phyloP scores from a whole-genome alignment of 2,888 invertebrate species.

The Ryuthela nishihirai region DNA sequence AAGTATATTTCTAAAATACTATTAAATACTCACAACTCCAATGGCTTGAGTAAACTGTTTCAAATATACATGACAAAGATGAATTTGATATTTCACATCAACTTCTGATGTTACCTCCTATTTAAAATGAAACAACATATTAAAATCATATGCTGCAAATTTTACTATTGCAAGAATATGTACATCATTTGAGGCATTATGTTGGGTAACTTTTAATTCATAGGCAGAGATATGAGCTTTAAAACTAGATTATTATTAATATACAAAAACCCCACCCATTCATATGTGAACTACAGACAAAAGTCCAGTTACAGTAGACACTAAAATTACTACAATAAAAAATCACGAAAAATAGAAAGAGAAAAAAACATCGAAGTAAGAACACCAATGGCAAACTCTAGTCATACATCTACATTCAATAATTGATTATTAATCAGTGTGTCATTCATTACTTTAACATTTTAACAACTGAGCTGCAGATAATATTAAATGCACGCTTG shows the following conservation, averaged over 20 bases:
- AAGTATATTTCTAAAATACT: background rate
- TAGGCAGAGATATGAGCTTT: too few relatives aligned
- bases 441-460: too few relatives aligned
- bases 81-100: conserved; percentile 69
- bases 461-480: too few relatives aligned
- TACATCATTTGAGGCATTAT: background rate
- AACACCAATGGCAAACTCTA: too few relatives aligned
- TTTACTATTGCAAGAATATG: background rate
- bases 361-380: too few relatives aligned
- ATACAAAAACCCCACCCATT: too few relatives aligned
- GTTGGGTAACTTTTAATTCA: too few relatives aligned
- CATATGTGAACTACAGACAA: too few relatives aligned
- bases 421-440: background rate
- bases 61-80: conserved; percentile 64
- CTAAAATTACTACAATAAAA: background rate
- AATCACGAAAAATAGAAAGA: background rate
- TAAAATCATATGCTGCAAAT: conserved; percentile 1
- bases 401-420: background rate
- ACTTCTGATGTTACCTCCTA: conserved; percentile 51
- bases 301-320: too few relatives aligned
- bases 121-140: conserved; percentile 8
- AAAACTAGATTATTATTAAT: too few relatives aligned
- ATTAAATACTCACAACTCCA: conserved; percentile 48
- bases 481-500: conserved; percentile 1
- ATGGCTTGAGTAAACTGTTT: conserved; percentile 63